Evolutionary conservation across 2,888 invertebrate genomes (phyloP), one percentile per base, ranked within the genome.

Genomic region (Hirtodrosophila alboralis): DNA sequence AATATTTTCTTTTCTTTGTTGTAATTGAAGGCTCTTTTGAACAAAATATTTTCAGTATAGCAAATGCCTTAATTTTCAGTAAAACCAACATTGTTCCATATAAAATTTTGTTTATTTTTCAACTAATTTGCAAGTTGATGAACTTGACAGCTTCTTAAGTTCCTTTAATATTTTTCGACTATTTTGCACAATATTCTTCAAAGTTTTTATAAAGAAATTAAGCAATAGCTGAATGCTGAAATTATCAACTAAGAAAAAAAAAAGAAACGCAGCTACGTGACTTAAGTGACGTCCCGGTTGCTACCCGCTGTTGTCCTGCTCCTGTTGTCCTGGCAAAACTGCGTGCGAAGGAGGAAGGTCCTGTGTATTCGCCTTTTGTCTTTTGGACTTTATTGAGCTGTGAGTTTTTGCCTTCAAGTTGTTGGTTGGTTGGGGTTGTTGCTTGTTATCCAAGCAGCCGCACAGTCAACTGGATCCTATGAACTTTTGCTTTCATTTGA

Each of bases 401-500:
- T 36, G 43, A 44, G 47, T 5, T 26, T n/a, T 16, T 18, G 6
- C n/a, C n/a, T 30, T 12, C n/a, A n/a, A n/a, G n/a, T n/a, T 27
- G 23, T 6, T 23, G 23, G 23, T 7, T 21, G 18, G 18, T 1
- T 1, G 7, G 21, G 33, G 7, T 8, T 23, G 12, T 34, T 12
- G 6, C 31, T 36, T 30, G 36, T 43, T 37, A 44, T 18, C 54
- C 51, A 23, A 16, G 51, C 49, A 34, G 41, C 40, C 48, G n/a
- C 23, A 56, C 40, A 36, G 45, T 38, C 33, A 30, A 43, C 38
- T 34, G 60, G 30, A 52, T 54, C 31, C 31, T 45, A 38, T 31
- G 59, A 86, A 88, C 88, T 89, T 89, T 89, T 88, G 79, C 85
- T 88, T 88, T 88, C 87, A 85, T 78, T 88, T 66, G 60, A 65